phyloP scores from a whole-genome alignment of 2,113 vertebrate genomes.

The Hemiscyllium ocellatum region DNA sequence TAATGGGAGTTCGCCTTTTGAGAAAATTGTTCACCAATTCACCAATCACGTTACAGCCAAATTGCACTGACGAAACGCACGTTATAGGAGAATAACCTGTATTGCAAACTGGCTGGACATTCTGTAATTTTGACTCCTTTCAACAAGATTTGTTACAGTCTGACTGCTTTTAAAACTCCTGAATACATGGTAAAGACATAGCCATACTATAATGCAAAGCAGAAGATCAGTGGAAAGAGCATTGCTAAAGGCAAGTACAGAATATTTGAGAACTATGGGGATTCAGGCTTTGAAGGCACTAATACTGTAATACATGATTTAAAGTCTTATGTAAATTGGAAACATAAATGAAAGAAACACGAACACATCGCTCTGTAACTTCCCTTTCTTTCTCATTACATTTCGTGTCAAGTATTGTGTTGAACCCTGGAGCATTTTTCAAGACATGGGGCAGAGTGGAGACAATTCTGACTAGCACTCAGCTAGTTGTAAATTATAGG shows the following conservation, averaged over 20 bases:
- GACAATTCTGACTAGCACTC: background rate
- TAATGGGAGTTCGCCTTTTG: no score
- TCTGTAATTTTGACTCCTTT: background rate
- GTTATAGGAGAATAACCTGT: no score
- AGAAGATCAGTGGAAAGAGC: slow-evolving; percentile 1
- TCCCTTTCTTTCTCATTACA: background rate
- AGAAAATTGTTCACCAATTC: no score
- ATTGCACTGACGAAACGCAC: no score
- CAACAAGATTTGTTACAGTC: background rate
- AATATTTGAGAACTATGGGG: background rate
- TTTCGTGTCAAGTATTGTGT: background rate
- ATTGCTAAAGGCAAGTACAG: background rate
- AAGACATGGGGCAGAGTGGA: background rate
- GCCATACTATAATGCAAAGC: background rate
- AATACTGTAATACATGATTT: slow-evolving; percentile 27
- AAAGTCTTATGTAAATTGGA: background rate
- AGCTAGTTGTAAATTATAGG: background rate
- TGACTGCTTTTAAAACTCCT: background rate
- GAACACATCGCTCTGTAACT: background rate
- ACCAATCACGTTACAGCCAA: no score
- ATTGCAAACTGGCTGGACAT: background rate
- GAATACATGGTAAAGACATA: background rate
- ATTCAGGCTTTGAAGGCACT: slow-evolving; percentile 17
- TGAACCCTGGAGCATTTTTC: slow-evolving; percentile 11
- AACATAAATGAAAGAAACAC: background rate